Evolutionary conservation across 2,113 vertebrate species (phyloP).

Genomic region (Microtus montanus): DNA sequence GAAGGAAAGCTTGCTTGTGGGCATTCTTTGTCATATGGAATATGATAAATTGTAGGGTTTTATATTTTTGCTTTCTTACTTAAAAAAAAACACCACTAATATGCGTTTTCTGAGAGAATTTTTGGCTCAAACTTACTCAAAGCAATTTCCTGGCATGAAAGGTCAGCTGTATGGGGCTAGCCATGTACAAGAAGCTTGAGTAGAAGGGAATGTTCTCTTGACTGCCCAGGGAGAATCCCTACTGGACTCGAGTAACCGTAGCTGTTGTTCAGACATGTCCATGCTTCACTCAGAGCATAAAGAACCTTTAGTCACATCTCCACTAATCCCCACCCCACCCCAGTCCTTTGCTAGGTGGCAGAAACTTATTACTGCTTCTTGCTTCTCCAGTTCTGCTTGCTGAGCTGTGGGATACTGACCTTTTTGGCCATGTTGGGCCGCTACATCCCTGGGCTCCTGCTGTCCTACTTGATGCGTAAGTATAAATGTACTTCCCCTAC

Average conservation of each 20-base stretch:
- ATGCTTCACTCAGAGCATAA: background rate
- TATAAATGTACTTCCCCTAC: constrained; percentile 61
- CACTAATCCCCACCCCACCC: background rate
- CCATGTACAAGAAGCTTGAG: constrained; percentile 19
- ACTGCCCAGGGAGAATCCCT: background rate
- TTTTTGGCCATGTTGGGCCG: constrained; percentile 92
- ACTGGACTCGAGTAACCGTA: background rate
- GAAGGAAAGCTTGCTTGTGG: constrained; percentile 60
- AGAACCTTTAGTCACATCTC: background rate
- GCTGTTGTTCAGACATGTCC: background rate
- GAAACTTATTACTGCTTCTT: constrained; percentile 69
- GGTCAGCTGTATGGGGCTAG: background rate
- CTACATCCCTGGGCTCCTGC: constrained; percentile 93
- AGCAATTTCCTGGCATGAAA: constrained; percentile 48
- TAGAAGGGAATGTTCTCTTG: constrained; percentile 28
- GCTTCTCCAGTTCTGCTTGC: constrained; percentile 92
- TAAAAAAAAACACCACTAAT: constrained; percentile 50
- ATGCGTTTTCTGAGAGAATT: constrained; percentile 65
- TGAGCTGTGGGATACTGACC: constrained; percentile 91
- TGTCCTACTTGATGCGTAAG: constrained; percentile 95
- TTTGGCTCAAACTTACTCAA: constrained; percentile 62
- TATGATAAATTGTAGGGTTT: constrained; percentile 50
- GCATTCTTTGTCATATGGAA: constrained; percentile 53
- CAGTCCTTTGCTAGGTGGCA: background rate
- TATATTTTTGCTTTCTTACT: background rate